Evolutionary conservation across 2,797 vertebrate species (phyloP).

Genomic region (Perodicticus potto): DNA sequence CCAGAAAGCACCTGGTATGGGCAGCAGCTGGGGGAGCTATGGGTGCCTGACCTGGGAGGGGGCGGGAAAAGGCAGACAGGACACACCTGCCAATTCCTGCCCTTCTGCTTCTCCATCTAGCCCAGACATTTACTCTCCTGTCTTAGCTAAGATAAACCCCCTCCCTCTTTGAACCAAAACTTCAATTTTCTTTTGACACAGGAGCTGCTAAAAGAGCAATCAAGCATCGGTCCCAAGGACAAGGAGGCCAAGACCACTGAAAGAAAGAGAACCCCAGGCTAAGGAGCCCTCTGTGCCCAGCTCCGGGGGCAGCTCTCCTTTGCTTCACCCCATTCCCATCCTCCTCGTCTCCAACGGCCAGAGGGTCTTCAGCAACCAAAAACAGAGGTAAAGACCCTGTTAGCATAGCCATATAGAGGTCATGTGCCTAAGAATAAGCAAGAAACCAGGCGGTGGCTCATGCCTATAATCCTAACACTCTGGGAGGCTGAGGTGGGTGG

Average conservation of each 20-base stretch:
- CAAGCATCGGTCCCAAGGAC: neutral
- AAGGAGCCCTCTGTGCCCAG: neutral
- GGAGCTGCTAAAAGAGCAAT: neutral
- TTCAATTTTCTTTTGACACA: neutral
- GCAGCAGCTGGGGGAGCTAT: neutral
- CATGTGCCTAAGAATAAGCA: neutral
- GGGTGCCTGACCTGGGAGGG: neutral
- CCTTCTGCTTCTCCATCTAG: neutral
- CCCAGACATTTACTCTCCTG: neutral
- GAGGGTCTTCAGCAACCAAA: neutral
- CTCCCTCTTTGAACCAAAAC: neutral
- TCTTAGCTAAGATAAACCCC: neutral
- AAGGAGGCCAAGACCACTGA: neutral
- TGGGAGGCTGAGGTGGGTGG: too few species aligned
- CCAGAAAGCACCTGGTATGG: neutral
- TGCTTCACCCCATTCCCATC: too few species aligned
- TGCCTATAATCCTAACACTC: too few species aligned
- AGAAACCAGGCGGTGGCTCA: neutral
- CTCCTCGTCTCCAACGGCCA: neutral
- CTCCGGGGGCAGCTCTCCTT: neutral
- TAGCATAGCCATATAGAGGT: neutral
- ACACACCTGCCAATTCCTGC: neutral
- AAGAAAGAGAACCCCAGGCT: neutral
- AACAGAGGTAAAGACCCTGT: neutral
- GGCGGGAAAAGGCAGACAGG: neutral